These are phyloP conservation scores for Semaprochilodus insignis DNA, from an alignment of 2,797 vertebrate species.

Conservation along the genomic window DNA sequence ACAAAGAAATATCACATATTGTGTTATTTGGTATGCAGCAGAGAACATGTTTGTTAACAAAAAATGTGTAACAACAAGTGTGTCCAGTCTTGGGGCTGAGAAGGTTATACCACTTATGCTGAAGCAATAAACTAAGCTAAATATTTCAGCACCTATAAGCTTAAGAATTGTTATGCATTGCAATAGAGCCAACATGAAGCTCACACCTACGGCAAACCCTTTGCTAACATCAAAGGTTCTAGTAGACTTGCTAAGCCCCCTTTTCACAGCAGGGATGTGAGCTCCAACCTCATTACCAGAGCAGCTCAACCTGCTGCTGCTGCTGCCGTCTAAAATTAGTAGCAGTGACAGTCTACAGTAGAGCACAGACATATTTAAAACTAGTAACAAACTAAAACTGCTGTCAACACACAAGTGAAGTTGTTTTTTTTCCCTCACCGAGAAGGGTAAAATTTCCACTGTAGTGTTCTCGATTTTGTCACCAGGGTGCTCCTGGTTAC, in stretches of 20 bases:
- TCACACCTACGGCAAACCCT: conserved; percentile 1
- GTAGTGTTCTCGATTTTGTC: conserved; percentile 95
- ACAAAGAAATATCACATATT: too few relatives aligned
- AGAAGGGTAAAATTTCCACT: conserved; percentile 92
- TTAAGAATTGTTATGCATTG: background rate
- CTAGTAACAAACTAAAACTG: conserved; percentile 5
- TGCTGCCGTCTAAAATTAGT: conserved; percentile 51
- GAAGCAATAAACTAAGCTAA: background rate
- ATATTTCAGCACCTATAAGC: background rate
- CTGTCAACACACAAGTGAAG: background rate
- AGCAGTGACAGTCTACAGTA: conserved; percentile 8
- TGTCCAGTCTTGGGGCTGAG: too few relatives aligned
- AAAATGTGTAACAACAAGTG: too few relatives aligned
- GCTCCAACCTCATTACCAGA: conserved; percentile 40
- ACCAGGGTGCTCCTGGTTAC: conserved; percentile 96
- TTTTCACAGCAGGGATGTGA: conserved; percentile 34
- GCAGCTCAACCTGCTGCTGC: conserved; percentile 35
- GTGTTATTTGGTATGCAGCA: too few relatives aligned
- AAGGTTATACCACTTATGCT: too few relatives aligned
- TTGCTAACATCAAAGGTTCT: conserved; percentile 41
- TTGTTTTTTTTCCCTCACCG: conserved; percentile 73
- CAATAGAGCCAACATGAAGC: conserved; percentile 8
- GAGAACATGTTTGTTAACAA: too few relatives aligned
- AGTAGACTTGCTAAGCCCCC: conserved; percentile 6
- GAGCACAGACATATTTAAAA: conserved; percentile 8